Evolutionary conservation across 2,113 vertebrate species (phyloP), one percentile per base, ranked within the genome.

Genomic region (Spheniscus mendiculus): DNA sequence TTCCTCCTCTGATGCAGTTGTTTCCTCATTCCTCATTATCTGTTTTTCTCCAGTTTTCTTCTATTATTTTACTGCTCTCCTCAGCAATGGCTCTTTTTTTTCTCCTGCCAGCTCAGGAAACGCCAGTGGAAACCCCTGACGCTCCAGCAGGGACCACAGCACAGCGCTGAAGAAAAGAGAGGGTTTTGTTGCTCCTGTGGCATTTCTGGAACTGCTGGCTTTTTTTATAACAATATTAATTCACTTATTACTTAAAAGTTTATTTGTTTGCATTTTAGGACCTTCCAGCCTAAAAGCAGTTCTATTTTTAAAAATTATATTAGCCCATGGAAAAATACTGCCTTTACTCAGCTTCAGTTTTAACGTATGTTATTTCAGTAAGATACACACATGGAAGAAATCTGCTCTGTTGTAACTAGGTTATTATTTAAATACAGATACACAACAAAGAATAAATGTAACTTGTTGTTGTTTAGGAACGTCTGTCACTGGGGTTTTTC

Each of bases 371-470:
- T 83, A 50, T 78, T 89, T 92, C 76, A 70, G 5, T 44, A 73
- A 62, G 50, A 76, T 30, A 52, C 50, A 87, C 80, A 95, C 17
- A 44, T 73, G 91, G 79, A 95, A 92, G 59, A 93, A 90, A 85
- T 67, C 77, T 70, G 30, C 12, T n/a, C 38, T 42, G 32, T 65
- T 83, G 30, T 82, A 96, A 93, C 50, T 70, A 79, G 29, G 79
- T 73, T 93, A 88, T 94, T 96, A 89, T 86, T 96, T 87, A 97
- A 95, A 92, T 62, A 71, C 47, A 89, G 70, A 90, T 36, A 66
- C 13, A 87, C 71, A 87, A 69, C 44, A 89, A 97, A 93, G 84
- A 94, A 69, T 70, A 93, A 78, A 91, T n/a, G 38, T 44, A 83
- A 87, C 36, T 53, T 70, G 44, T 9, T 53, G 14, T 20, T 84